These are phyloP conservation scores for Ichneumon xanthorius DNA, from an alignment of 2,888 invertebrate genomes.

Conservation along the genomic window DNA sequence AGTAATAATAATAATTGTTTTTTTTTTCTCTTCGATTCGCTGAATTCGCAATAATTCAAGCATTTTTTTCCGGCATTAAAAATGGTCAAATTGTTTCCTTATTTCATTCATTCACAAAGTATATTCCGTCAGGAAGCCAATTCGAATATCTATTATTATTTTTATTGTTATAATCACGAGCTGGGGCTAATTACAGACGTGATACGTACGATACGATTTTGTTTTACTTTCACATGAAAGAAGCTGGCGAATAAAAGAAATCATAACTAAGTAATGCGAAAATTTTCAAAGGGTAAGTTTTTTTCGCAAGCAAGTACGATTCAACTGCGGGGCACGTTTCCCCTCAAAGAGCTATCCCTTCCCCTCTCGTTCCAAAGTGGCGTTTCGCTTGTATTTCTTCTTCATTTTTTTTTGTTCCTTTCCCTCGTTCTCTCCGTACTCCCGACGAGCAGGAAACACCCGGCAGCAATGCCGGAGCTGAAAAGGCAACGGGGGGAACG, in stretches of 20 bases:
- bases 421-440: slow-evolving; percentile 26
- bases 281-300: background rate
- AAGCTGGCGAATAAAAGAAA: background rate
- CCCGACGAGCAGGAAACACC: slow-evolving; percentile 65
- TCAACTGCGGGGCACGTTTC: background rate
- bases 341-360: background rate
- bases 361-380: slow-evolving; percentile 42
- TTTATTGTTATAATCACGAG: no score
- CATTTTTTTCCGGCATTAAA: background rate
- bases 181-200: no score
- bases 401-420: slow-evolving; percentile 14
- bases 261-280: background rate
- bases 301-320: background rate
- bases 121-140: no score
- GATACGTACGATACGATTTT: no score
- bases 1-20: background rate
- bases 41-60: background rate
- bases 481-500: slow-evolving; percentile 3
- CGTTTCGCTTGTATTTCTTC: slow-evolving; percentile 29
- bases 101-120: no score
- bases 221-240: background rate
- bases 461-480: slow-evolving; percentile 51
- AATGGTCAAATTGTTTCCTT: background rate
- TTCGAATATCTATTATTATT: no score
- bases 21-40: background rate